Evolutionary conservation across 1,140 invertebrate genomes (phyloP).

Genomic region (Cardiocondyla obscurior): DNA sequence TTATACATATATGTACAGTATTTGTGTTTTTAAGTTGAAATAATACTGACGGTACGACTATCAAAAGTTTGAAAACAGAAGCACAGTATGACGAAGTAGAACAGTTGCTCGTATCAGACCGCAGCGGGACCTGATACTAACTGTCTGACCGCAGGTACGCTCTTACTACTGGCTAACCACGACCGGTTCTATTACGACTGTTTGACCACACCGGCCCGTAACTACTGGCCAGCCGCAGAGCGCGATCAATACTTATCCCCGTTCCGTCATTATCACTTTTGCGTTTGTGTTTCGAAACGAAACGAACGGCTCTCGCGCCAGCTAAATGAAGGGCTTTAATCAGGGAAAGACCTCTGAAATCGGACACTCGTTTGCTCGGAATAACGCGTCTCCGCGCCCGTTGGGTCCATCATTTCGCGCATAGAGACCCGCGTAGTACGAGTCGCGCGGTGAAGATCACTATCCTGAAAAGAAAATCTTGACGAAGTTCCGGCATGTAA

Average conservation of each 20-base stretch:
- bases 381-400: background rate
- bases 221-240: conserved; percentile 63
- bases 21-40: conserved; percentile 27
- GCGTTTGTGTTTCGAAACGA: conserved; percentile 27
- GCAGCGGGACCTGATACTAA: conserved; percentile 68
- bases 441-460: conserved; percentile 10
- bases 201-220: conserved; percentile 68
- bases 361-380: background rate
- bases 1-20: background rate
- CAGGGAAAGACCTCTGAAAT: conserved; percentile 23
- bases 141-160: conserved; percentile 68
- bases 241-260: conserved; percentile 69
- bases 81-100: conserved; percentile 66
- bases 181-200: conserved; percentile 70
- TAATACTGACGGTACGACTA: background rate
- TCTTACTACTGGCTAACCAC: conserved; percentile 72
- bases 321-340: conserved; percentile 41
- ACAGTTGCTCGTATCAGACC: conserved; percentile 64
- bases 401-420: background rate
- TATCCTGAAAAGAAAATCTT: conserved; percentile 45
- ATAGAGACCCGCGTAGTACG: background rate
- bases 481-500: conserved; percentile 34
- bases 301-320: conserved; percentile 24
- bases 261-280: conserved; percentile 58
- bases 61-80: conserved; percentile 61